phyloP scores from a whole-genome alignment of 1,140 invertebrate genomes.

The Philopotamus ludificatus region DNA sequence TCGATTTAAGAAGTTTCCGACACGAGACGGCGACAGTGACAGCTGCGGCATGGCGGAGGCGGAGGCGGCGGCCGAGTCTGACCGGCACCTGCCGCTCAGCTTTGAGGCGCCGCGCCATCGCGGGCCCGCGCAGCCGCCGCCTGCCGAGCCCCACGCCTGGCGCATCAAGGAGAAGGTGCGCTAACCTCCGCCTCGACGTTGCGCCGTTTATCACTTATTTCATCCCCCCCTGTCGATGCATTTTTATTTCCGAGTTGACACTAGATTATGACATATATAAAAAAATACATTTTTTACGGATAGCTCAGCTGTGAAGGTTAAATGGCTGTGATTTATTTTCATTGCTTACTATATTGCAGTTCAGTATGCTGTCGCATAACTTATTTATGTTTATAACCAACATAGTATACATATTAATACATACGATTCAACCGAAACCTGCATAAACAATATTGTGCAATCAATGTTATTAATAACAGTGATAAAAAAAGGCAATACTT shows the following conservation, averaged over 20 bases:
- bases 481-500: too few relatives aligned
- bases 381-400: not conserved
- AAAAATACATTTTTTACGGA: not conserved
- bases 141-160: constrained; percentile 78
- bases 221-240: not conserved
- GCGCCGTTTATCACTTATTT: not conserved
- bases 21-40: constrained; percentile 68
- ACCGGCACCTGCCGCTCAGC: constrained; percentile 65
- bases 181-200: not conserved
- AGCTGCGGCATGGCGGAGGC: constrained; percentile 77
- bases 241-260: not conserved
- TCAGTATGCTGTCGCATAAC: not conserved
- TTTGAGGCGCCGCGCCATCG: constrained; percentile 72
- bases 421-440: too few relatives aligned
- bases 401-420: too few relatives aligned
- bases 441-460: too few relatives aligned
- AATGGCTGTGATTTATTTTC: not conserved
- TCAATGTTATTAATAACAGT: too few relatives aligned
- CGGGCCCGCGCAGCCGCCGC: constrained; percentile 73
- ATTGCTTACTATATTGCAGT: too few relatives aligned
- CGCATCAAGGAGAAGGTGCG: constrained; percentile 85
- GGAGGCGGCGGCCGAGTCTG: constrained; percentile 75
- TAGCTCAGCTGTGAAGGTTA: not conserved
- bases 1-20: constrained; percentile 61
- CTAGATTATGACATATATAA: not conserved